Evolutionary conservation across 2,888 invertebrate species (phyloP), one percentile per base, ranked within the genome.

Genomic region (Diachrysia chrysitis): DNA sequence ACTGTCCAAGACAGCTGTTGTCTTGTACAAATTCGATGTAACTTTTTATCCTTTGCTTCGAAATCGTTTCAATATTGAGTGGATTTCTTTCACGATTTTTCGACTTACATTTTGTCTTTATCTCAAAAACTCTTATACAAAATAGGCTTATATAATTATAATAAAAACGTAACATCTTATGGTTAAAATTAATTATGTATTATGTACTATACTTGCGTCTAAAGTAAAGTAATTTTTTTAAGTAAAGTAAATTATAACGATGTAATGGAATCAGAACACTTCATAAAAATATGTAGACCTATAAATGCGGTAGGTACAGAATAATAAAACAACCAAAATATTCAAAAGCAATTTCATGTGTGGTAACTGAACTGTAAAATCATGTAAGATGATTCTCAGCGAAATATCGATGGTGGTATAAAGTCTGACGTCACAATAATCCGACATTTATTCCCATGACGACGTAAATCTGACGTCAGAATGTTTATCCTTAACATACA

Each of bases 391-490:
- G 37, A 46, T 35, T 64, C 19, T 55, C 60, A 29, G 10, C 14
- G 53, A 60, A 63, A 68, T 37, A 51, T 63, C 25, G 14, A 58
- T 46, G 23, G 37, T 42, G 29, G 16, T 54, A 53, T 56, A 42
- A 54, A 48, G 9, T 14, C 60, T 63, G 37, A 63, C 19, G 37
- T 19, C 51, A 58, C 62, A 42, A 72, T 78, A 76, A 81, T 77
- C 71, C 66, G 76, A 70, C 65, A 66, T 66, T 71, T 42, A 69
- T 68, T 53, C 53, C 68, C 57, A 73, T 67, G 64, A 63, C 58
- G 65, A 69, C 75, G 72, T 71, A 64, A 77, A 80, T 80, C 75
- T 37, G 75, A 76, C 67, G 46, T 71, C 29, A 29, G 67, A 62
- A 67, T 72, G 56, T 62, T 68, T 73, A 66, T 76, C 58, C 62